Evolutionary conservation across 2,113 vertebrate genomes (phyloP).

Genomic region (Notiomystis cincta): DNA sequence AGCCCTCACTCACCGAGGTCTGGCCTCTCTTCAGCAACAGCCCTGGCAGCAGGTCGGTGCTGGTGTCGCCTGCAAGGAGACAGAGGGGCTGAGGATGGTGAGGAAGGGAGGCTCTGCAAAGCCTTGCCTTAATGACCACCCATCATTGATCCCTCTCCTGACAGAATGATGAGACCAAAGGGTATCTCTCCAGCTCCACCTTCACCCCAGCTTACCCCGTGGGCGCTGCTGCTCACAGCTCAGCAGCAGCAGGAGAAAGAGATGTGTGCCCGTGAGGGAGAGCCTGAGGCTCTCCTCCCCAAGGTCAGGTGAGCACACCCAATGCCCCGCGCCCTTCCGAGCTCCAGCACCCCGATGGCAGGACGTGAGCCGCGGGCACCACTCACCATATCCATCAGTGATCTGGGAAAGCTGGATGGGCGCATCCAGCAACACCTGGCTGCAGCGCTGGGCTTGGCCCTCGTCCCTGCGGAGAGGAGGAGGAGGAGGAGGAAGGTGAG

Average conservation of each 20-base stretch:
- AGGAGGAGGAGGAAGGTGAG: neutral
- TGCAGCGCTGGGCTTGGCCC: conserved; percentile 66
- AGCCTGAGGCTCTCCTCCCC: rapidly evolving
- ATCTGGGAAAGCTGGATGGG: conserved; percentile 96
- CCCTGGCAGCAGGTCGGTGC: conserved; percentile 60
- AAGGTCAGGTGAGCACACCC: rapidly evolving
- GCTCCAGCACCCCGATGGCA: rapidly evolving
- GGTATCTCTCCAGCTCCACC: neutral
- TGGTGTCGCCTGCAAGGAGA: conserved; percentile 60
- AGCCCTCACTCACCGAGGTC: conserved; percentile 70
- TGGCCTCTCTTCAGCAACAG: conserved; percentile 77
- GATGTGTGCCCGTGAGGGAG: neutral
- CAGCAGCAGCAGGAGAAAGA: neutral
- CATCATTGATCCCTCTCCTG: neutral
- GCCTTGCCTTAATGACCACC: neutral
- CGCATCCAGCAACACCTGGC: conserved; percentile 85
- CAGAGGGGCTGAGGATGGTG: neutral
- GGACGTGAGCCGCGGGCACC: neutral
- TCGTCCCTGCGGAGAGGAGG: conserved; percentile 50
- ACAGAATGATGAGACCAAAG: neutral
- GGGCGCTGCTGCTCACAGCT: neutral
- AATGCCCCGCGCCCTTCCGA: rapidly evolving
- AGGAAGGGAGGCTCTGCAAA: neutral
- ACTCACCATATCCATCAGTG: conserved; percentile 81
- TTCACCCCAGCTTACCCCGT: rapidly evolving